These are phyloP conservation scores for Dendronephthya gigantea DNA, from an alignment of 64 coral and sea anemone species.

Conservation along the genomic window DNA sequence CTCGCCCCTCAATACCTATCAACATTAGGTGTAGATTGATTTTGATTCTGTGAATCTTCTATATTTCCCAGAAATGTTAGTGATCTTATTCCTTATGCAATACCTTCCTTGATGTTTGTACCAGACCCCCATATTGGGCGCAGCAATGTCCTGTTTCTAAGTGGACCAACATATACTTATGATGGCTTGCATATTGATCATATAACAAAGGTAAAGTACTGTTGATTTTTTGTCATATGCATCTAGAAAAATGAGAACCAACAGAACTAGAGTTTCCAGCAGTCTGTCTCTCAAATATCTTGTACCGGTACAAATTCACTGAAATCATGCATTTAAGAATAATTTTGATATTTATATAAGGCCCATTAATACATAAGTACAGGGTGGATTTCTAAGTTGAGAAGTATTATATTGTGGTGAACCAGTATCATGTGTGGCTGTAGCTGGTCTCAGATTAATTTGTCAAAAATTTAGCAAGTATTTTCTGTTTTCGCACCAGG, in stretches of 20 bases:
- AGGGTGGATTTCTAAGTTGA: too few species aligned
- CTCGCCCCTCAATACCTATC: background rate
- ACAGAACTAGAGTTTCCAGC: background rate
- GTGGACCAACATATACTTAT: background rate
- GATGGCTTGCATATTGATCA: slow-evolving; percentile 22
- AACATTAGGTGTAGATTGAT: background rate
- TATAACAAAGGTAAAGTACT: background rate
- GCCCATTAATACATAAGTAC: too few species aligned
- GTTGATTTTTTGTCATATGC: background rate
- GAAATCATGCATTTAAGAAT: too few species aligned
- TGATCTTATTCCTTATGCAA: background rate
- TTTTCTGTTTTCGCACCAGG: background rate
- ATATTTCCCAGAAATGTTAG: background rate
- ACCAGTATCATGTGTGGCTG: too few species aligned
- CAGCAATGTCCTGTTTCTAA: background rate
- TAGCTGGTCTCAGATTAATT: too few species aligned
- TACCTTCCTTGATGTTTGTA: slow-evolving; percentile 4
- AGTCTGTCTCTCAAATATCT: background rate
- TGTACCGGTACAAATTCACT: too few species aligned
- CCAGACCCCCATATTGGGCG: background rate
- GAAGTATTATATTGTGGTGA: too few species aligned
- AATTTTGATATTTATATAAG: too few species aligned
- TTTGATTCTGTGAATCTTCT: background rate
- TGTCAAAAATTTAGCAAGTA: background rate
- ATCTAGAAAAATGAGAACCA: background rate